Conservation (phyloP, 2,797 vertebrate genomes). For the Myiotriccus ornatus region DNA sequence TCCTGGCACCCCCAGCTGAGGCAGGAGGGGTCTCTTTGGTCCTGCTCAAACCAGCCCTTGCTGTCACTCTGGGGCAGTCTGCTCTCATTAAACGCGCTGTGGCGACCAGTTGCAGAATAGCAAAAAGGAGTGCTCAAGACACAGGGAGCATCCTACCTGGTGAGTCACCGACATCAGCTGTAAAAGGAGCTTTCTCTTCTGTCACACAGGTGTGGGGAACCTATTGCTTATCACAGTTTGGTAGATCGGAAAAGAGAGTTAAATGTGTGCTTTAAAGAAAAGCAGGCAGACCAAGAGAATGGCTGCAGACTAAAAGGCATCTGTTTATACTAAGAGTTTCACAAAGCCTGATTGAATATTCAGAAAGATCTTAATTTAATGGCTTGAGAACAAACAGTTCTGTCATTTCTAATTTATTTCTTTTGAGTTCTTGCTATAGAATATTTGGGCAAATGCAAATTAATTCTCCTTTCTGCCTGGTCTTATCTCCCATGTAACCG, state of each 20-base stretch:
- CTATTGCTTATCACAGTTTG: background rate
- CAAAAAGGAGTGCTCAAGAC: background rate
- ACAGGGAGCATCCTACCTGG: background rate
- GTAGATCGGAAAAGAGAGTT: background rate
- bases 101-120: accelerated
- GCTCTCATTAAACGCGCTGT: accelerated
- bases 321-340: background rate
- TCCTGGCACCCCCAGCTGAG: accelerated
- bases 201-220: background rate
- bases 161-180: background rate
- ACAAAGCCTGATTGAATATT: background rate
- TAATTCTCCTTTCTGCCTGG: background rate
- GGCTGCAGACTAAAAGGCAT: background rate
- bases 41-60: background rate
- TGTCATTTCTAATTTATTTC: background rate
- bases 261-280: background rate
- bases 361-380: background rate
- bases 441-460: background rate
- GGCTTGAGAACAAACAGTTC: background rate
- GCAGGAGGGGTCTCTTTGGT: background rate
- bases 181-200: accelerated
- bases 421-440: background rate
- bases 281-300: background rate
- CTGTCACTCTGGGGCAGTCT: background rate
- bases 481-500: accelerated